Percentiles rank a stretch among this genome's conserved stretches.
Conservation (phyloP, 2,113 vertebrate genomes). For the Rhabdornis inornatus region DNA sequence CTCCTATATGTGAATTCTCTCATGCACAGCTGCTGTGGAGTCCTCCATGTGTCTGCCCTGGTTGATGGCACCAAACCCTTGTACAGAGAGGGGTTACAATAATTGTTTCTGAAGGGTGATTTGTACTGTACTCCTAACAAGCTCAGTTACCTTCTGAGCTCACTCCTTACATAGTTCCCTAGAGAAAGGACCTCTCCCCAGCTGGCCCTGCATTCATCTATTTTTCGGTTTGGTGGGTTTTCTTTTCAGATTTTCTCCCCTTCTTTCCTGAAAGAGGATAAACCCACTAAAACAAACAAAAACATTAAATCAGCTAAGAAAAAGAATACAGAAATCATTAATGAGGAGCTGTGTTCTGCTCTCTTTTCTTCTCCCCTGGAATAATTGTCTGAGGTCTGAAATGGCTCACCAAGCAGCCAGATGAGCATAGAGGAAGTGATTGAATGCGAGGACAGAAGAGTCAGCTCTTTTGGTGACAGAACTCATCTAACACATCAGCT, state of each 20-base stretch:
- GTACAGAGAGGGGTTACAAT: background rate
- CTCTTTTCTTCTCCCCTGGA: background rate
- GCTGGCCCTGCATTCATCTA: background rate
- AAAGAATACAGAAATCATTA: background rate
- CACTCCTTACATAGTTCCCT: background rate
- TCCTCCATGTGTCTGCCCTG: background rate
- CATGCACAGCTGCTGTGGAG: fast-evolving
- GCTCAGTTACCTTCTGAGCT: background rate
- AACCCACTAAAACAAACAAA: background rate
- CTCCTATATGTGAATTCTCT: background rate
- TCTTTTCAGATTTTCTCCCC: background rate
- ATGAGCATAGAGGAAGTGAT: background rate
- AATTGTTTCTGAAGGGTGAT: background rate
- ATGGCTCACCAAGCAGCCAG: background rate
- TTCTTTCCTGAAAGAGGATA: background rate
- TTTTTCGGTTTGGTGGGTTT: background rate
- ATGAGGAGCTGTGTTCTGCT: background rate
- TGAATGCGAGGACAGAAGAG: background rate
- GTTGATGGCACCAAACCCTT: background rate
- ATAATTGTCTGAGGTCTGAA: background rate
- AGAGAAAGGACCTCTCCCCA: background rate
- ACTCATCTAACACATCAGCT: background rate
- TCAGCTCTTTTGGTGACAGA: background rate
- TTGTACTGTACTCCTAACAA: background rate
- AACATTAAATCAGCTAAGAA: background rate